These are phyloP conservation scores for Lithophane semibrunnea DNA, from an alignment of 2,888 invertebrate genomes.

Conservation along the genomic window DNA sequence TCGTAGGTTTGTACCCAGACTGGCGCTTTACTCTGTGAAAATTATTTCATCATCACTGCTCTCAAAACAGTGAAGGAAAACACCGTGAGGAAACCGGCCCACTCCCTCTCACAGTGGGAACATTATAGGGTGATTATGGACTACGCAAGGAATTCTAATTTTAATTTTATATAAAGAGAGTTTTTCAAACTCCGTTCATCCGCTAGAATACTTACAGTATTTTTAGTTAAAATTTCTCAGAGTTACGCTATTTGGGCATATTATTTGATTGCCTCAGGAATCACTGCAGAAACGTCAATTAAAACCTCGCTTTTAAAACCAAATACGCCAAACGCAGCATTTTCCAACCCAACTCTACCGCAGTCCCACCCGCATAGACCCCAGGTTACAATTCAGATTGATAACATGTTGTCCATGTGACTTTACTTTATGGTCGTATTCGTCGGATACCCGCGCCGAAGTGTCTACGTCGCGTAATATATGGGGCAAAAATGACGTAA, in stretches of 20 bases:
- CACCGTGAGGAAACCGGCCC: too few species aligned
- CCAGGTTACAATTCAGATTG: conserved; percentile 51
- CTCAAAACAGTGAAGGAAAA: too few species aligned
- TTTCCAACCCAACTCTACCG: conserved; percentile 5
- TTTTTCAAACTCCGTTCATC: not conserved
- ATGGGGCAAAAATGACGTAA: conserved; percentile 63
- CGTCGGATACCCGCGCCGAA: conserved; percentile 25
- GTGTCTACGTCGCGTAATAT: conserved; percentile 50
- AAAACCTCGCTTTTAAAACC: not conserved
- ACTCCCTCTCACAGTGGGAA: too few species aligned
- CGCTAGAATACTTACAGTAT: too few species aligned
- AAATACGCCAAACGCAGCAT: conserved; percentile 2
- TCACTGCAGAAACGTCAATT: not conserved
- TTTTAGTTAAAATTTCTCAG: too few species aligned
- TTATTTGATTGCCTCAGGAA: not conserved
- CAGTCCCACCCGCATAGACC: conserved; percentile 43
- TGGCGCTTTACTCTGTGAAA: too few species aligned
- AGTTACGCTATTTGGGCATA: too few species aligned
- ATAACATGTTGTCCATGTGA: conserved; percentile 46
- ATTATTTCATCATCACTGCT: too few species aligned
- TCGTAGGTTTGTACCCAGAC: too few species aligned
- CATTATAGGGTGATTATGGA: too few species aligned
- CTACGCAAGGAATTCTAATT: too few species aligned
- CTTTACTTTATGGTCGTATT: conserved; percentile 54
- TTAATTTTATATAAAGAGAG: too few species aligned